Percentiles rank a stretch among this genome's conserved stretches.
Evolutionary conservation across 2,888 invertebrate species (phyloP).

Genomic region (Drosophila cracens): DNA sequence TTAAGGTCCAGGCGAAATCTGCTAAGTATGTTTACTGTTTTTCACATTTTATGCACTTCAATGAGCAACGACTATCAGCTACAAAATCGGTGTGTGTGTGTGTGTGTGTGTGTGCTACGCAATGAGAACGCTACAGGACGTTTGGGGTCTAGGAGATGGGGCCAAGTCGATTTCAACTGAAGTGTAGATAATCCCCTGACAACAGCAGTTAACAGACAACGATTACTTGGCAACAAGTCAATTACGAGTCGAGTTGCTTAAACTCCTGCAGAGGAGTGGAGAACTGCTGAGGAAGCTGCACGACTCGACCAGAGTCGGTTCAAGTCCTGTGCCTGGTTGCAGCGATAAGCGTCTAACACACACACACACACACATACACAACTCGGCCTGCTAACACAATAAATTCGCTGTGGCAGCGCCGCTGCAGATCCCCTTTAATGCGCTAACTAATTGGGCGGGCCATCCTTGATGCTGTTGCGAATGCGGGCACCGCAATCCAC

Average conservation of each 20-base stretch:
- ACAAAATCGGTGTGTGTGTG: background rate
- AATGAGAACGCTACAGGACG: constrained; percentile 18
- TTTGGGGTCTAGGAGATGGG: constrained; percentile 12
- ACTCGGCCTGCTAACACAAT: constrained; percentile 63
- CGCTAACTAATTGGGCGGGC: constrained; percentile 76
- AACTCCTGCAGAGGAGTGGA: constrained; percentile 9
- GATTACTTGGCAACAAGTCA: constrained; percentile 82
- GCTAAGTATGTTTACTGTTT: constrained; percentile 77
- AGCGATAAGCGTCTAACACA: constrained; percentile 68
- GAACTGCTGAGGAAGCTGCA: background rate
- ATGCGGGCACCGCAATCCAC: constrained; percentile 43
- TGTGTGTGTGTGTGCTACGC: constrained; percentile 19
- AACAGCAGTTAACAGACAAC: constrained; percentile 82
- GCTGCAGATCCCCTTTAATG: constrained; percentile 75
- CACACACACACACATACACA: constrained; percentile 44
- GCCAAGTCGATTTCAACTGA: constrained; percentile 72
- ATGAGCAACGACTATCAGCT: constrained; percentile 49
- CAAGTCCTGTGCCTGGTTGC: constrained; percentile 52
- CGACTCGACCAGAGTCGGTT: constrained; percentile 21
- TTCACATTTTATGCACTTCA: constrained; percentile 74
- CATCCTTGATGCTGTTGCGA: constrained; percentile 20
- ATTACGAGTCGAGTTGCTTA: constrained; percentile 60
- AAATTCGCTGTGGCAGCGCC: constrained; percentile 60
- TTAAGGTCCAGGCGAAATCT: constrained; percentile 28
- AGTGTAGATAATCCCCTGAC: constrained; percentile 81